Evolutionary conservation across 2,888 invertebrate species (phyloP).

Genomic region (Polydrusus cervinus): DNA sequence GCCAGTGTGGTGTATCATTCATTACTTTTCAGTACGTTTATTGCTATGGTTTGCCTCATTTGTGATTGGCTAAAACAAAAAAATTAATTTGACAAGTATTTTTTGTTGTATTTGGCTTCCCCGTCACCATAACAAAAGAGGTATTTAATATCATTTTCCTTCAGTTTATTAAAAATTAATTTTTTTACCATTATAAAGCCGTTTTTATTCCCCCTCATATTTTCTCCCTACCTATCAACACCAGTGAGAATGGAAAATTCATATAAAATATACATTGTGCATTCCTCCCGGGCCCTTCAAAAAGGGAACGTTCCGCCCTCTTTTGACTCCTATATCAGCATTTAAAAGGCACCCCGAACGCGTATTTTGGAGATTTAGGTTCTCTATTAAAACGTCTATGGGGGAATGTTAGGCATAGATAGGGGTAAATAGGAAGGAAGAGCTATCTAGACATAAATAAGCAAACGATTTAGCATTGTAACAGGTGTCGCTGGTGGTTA

Average conservation of each 20-base stretch:
- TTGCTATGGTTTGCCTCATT: too few species aligned
- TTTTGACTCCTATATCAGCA: constrained; percentile 24
- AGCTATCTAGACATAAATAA: constrained; percentile 7
- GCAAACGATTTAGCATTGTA: constrained; percentile 2
- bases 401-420: constrained; percentile 27
- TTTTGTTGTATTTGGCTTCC: too few species aligned
- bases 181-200: not conserved
- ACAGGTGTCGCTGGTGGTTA: constrained; percentile 8
- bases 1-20: too few species aligned
- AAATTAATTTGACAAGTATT: too few species aligned
- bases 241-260: not conserved
- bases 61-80: too few species aligned
- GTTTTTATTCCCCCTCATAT: not conserved
- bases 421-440: constrained; percentile 3
- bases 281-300: not conserved
- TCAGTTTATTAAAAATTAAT: not conserved
- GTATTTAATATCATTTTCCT: too few species aligned
- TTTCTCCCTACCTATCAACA: not conserved
- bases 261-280: constrained; percentile 22
- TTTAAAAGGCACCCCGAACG: constrained; percentile 22
- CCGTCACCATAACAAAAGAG: too few species aligned
- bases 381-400: constrained; percentile 25
- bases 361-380: constrained; percentile 27
- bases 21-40: too few species aligned
- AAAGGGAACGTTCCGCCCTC: constrained; percentile 6